Base-by-base conservation (phyloP, 2,113 vertebrate species). In the Myiopsitta monachus region DNA sequence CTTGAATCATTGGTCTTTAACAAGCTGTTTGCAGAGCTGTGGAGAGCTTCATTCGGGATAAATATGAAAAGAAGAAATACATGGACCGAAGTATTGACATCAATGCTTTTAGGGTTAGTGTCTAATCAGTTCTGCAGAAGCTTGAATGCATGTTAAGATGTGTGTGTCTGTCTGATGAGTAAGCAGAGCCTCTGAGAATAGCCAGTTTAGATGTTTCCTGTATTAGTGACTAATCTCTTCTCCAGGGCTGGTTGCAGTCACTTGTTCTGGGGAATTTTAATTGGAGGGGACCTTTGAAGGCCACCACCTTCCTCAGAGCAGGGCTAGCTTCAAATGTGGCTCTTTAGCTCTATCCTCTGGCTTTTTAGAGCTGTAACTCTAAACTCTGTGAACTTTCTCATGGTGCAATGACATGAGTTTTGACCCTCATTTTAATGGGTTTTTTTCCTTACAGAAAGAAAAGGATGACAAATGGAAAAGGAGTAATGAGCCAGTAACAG, bases 41-140 rank as follows among this genome's bases (percentile, higher is more conserved):
- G 38, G 99, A 99, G 94, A 97, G 96, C 91, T 99, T 99, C 97
- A 99, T 99, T 94, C 97, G 99, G 94, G 99, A 99, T 96, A 99
- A 99, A 95, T 99, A 99, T 1, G 99, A 99, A 41, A 99, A 99
- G 97, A 99, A 99, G 97, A 99, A 99, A 91, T 99, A 99, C 95
- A 98, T 99, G 97, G 99, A 99, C 97, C 98, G 99, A 85, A 99
- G 99, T 92, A 98, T 99, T 21, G 99, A 99, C 97, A 98, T 99
- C 97, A 98, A 63, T 51, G 97, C 98, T 9, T 98, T 99, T 55
- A 98, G 98, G 98, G 99, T 99, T 89, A 97, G 99, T 98, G 10
- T 44, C 76, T 46, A 22, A 38, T 68, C 59, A 7, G 46, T n/a
- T 39, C 63, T 49, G 3, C 31, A 38, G 44, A n/a, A 59, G 49